Base-by-base conservation (phyloP, 1,140 invertebrate species). In the Caenorhabditis inopinata region DNA sequence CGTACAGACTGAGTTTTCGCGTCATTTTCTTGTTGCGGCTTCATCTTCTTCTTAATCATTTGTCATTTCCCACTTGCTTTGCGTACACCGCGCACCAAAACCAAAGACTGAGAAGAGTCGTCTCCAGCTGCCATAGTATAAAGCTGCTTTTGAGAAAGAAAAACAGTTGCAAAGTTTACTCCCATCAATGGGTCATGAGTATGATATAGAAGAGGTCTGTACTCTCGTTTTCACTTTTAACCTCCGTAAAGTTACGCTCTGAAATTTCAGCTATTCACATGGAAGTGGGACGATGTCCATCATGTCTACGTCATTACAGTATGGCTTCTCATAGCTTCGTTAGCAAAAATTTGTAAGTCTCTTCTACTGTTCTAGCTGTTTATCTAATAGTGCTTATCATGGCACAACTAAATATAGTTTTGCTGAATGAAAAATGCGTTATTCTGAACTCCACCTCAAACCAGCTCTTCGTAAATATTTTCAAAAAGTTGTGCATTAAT, bases 281-380 rank as follows among this genome's bases (percentile, higher is more conserved):
- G 83, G 27, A 76, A 86, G 18, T 86, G 81, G 83, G 58, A 85
- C n/a, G 78, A 83, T 74, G 85, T 86, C 27, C 68, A 85, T 27
- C 58, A 45, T 9, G 82, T 85, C 3, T 87, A 83, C 77, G 82
- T 83, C 7, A 77, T 88, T 35, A 78, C 80, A 47, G 29, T 82
- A 45, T 87, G 86, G 86, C 74, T 87, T 11, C 77, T 87, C 5
- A 35, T 88, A 4, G 85, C 86, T 14, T 79, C 81, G 14, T 62
- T 88, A 14, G 86, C 86, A 21, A 88, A 88, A 83, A 85, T 87
- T 23, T 68, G 85, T 86, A 76, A 82, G 85, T 83, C 79, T n/a
- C 29, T 38, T 5, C 16, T 29, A 49, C 1, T 5, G 38, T 42
- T 42, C 14, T 42, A n/a, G n/a, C n/a, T n/a, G n/a, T n/a, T n/a